Conservation (phyloP, 2,888 invertebrate species). For the Idaea straminata region DNA sequence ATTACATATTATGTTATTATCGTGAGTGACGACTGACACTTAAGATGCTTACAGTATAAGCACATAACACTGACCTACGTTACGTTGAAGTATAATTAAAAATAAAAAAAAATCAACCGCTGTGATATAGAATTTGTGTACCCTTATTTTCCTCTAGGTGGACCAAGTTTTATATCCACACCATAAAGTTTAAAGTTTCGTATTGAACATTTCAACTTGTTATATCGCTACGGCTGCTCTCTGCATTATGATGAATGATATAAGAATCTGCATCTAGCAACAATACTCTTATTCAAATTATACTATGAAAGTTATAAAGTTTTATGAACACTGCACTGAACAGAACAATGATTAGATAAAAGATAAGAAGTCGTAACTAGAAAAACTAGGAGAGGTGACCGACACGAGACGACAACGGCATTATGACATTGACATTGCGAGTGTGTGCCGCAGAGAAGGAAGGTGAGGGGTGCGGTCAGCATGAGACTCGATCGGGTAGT, state of each 20-base stretch:
- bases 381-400: not conserved
- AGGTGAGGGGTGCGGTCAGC: constrained; percentile 20
- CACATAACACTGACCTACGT: not conserved
- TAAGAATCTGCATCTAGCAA: not conserved
- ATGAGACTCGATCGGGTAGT: constrained; percentile 9
- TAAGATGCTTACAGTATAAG: not conserved
- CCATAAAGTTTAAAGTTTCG: not conserved
- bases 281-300: not conserved
- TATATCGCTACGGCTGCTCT: not conserved
- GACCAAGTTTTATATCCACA: not conserved
- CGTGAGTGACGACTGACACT: too few species aligned
- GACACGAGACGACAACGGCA: constrained; percentile 10
- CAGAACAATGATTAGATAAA: not conserved
- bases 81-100: not conserved
- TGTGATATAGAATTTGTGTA: not conserved
- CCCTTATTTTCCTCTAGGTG: not conserved
- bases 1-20: too few species aligned
- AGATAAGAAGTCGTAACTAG: not conserved
- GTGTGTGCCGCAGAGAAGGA: constrained; percentile 35
- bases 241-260: not conserved
- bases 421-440: constrained; percentile 64
- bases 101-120: not conserved
- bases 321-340: not conserved
- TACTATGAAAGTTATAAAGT: not conserved
- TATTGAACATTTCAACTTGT: not conserved